These are phyloP conservation scores for Nasonovia ribisnigri DNA, from an alignment of 2,888 invertebrate species.

Conservation along the genomic window DNA sequence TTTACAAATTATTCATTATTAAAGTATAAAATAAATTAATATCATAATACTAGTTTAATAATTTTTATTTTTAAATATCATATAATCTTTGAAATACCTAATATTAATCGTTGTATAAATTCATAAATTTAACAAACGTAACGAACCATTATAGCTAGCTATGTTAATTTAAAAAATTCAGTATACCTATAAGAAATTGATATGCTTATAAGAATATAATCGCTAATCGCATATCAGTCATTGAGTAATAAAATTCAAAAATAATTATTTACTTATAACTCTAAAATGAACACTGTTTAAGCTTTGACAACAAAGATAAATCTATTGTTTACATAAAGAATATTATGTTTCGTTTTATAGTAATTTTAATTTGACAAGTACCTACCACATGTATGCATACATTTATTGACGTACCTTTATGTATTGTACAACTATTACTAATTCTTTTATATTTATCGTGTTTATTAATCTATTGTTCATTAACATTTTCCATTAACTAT, in stretches of 20 bases:
- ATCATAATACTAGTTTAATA: neutral
- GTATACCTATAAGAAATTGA: neutral
- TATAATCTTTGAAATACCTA: neutral
- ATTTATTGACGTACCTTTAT: slow-evolving; percentile 5
- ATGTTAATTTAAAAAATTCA: neutral
- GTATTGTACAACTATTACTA: neutral
- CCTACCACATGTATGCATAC: neutral
- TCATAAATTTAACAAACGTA: neutral
- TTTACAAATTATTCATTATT: neutral
- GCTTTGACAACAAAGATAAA: slow-evolving; percentile 34
- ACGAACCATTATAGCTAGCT: neutral
- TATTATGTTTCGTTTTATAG: slow-evolving; percentile 12
- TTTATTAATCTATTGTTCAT: slow-evolving; percentile 43
- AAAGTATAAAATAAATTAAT: neutral
- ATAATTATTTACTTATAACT: slow-evolving; percentile 21
- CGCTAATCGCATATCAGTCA: neutral
- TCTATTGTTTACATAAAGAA: slow-evolving; percentile 17
- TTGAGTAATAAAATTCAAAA: neutral
- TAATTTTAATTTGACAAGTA: slow-evolving; percentile 7
- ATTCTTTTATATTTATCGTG: slow-evolving; percentile 11
- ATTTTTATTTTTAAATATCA: neutral
- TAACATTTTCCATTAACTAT: slow-evolving; percentile 31
- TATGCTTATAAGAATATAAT: neutral
- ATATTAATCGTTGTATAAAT: neutral
- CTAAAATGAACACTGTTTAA: slow-evolving; percentile 12